Conservation (phyloP, 2,888 invertebrate species). For the Thereva nobilitata region DNA sequence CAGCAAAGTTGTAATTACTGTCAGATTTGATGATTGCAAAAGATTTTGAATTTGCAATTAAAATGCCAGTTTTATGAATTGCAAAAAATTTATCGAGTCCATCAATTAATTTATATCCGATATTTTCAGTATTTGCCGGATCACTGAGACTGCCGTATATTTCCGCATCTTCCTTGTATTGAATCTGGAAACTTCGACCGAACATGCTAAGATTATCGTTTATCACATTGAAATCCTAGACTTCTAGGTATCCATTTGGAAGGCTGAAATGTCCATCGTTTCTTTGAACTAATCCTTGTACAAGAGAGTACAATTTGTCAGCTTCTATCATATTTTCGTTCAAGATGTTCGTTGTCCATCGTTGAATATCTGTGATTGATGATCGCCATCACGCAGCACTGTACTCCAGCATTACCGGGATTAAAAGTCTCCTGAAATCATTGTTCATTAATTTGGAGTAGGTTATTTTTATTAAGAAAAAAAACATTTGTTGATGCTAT, state of each 20-base stretch:
- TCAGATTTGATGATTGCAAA: too few species aligned
- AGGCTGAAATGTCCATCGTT: not conserved
- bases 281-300: slow-evolving; percentile 4
- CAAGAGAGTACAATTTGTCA: slow-evolving; percentile 4
- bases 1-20: too few species aligned
- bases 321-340: slow-evolving; percentile 6
- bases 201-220: slow-evolving; percentile 1
- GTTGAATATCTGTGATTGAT: slow-evolving; percentile 1
- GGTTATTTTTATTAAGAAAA: too few species aligned
- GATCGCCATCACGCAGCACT: slow-evolving; percentile 1
- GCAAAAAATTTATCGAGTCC: slow-evolving; percentile 1
- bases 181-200: not conserved
- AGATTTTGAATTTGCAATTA: slow-evolving; percentile 3
- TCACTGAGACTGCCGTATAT: slow-evolving; percentile 3
- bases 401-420: slow-evolving; percentile 1
- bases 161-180: not conserved
- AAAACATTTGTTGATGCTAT: too few species aligned
- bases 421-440: not conserved
- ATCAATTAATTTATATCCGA: slow-evolving; percentile 12
- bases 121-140: not conserved
- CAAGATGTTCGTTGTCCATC: too few species aligned
- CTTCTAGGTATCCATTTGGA: not conserved
- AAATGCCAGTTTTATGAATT: not conserved
- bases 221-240: not conserved
- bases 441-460: too few species aligned